Conservation (phyloP, 2,797 vertebrate species). For the Semaprochilodus insignis region DNA sequence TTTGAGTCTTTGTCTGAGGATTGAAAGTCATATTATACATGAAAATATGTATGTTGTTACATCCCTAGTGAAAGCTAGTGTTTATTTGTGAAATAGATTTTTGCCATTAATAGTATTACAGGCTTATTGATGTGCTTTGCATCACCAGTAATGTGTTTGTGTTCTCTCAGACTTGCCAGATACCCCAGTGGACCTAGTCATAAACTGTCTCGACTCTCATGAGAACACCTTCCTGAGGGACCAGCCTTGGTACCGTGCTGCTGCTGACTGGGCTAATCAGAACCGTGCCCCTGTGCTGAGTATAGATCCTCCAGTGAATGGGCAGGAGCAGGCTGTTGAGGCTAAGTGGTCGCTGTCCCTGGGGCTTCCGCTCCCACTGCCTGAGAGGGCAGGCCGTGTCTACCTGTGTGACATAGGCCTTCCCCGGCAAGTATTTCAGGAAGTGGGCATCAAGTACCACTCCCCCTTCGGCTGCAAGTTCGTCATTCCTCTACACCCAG, state of each 20-base stretch:
- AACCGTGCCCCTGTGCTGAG: conserved; percentile 95
- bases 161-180: conserved; percentile 89
- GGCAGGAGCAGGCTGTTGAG: conserved; percentile 89
- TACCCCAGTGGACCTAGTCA: conserved; percentile 95
- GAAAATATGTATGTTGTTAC: not conserved
- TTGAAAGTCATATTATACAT: not conserved
- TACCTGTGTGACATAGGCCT: conserved; percentile 97
- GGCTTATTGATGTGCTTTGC: not conserved
- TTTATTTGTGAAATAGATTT: not conserved
- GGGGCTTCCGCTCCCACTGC: conserved; percentile 90
- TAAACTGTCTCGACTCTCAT: conserved; percentile 97
- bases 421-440: conserved; percentile 93
- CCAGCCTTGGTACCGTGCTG: conserved; percentile 95
- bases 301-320: conserved; percentile 91
- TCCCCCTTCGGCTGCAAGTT: conserved; percentile 98
- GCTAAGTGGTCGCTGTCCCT: conserved; percentile 97
- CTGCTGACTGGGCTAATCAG: conserved; percentile 96
- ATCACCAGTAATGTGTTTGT: not conserved
- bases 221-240: conserved; percentile 94
- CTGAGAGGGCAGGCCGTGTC: conserved; percentile 89
- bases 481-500: conserved; percentile 94
- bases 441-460: conserved; percentile 95
- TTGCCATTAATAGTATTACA: not conserved
- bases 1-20: not conserved
- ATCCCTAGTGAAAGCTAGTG: not conserved